phyloP scores from a whole-genome alignment of 2,888 invertebrate species.

The Drosophila lacicola region DNA sequence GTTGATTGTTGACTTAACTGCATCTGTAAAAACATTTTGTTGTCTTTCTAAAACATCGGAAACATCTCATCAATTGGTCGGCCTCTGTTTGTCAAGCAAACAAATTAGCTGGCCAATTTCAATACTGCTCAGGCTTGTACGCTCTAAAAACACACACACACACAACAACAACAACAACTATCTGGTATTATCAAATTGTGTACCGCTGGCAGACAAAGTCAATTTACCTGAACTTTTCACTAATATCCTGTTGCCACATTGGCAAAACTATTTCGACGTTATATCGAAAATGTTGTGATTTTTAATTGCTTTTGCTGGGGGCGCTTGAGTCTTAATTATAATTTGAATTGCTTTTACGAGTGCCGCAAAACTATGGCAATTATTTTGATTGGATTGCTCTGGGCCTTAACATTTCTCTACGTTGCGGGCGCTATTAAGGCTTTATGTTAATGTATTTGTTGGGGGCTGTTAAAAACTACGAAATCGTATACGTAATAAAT shows the following conservation, averaged over 20 bases:
- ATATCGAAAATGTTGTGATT: slow-evolving; percentile 65
- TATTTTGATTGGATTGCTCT: slow-evolving; percentile 66
- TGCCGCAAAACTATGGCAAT: slow-evolving; percentile 60
- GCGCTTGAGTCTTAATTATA: slow-evolving; percentile 70
- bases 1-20: not conserved
- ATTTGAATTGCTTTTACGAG: slow-evolving; percentile 71
- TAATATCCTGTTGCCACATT: slow-evolving; percentile 75
- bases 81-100: slow-evolving; percentile 45
- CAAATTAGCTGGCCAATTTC: slow-evolving; percentile 48
- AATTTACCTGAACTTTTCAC: slow-evolving; percentile 69
- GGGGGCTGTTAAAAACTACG: slow-evolving; percentile 50
- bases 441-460: slow-evolving; percentile 58
- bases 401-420: slow-evolving; percentile 25
- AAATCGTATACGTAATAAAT: slow-evolving; percentile 56
- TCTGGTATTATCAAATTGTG: slow-evolving; percentile 33
- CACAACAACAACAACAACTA: not conserved
- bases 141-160: slow-evolving; percentile 9
- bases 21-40: slow-evolving; percentile 10
- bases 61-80: slow-evolving; percentile 26
- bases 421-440: slow-evolving; percentile 2
- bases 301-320: slow-evolving; percentile 72
- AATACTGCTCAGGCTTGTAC: slow-evolving; percentile 26
- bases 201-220: slow-evolving; percentile 55
- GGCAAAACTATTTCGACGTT: slow-evolving; percentile 66
- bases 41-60: slow-evolving; percentile 1